Percentiles rank a stretch among this genome's conserved stretches.
Evolutionary conservation across 2,888 invertebrate genomes (phyloP).

Genomic region (Platycheirus rosarum): DNA sequence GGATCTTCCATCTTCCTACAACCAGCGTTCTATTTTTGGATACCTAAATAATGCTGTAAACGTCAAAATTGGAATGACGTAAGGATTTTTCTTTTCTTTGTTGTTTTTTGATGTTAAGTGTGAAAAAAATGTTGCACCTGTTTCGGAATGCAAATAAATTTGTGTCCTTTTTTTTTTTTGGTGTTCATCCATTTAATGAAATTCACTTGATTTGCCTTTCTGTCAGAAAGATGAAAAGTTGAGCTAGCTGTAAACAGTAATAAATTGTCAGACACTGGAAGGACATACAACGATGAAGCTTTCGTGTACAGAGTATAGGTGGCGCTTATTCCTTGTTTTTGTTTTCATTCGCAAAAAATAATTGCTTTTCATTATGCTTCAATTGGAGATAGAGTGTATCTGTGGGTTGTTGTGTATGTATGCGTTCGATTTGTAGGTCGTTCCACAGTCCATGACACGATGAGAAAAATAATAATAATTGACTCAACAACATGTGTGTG

Average conservation of each 20-base stretch:
- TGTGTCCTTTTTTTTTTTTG: slow-evolving; percentile 1
- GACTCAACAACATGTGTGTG: slow-evolving; percentile 16
- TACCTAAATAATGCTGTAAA: slow-evolving; percentile 68
- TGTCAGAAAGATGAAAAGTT: slow-evolving; percentile 32
- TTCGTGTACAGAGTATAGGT: slow-evolving; percentile 44
- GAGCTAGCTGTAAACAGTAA: slow-evolving; percentile 64
- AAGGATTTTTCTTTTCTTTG: slow-evolving; percentile 32
- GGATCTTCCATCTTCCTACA: slow-evolving; percentile 27
- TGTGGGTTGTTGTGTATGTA: slow-evolving; percentile 3
- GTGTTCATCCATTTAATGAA: slow-evolving; percentile 38
- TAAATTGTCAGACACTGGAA: slow-evolving; percentile 64
- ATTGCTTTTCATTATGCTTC: slow-evolving; percentile 62
- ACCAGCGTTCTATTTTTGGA: slow-evolving; percentile 46
- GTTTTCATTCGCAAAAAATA: slow-evolving; percentile 60
- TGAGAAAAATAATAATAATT: slow-evolving; percentile 48
- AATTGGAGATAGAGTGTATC: slow-evolving; percentile 34
- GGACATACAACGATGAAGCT: slow-evolving; percentile 35
- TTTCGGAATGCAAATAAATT: not conserved
- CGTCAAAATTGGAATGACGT: slow-evolving; percentile 71
- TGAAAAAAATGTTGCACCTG: slow-evolving; percentile 8
- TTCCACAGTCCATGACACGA: slow-evolving; percentile 11
- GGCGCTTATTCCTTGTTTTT: slow-evolving; percentile 56
- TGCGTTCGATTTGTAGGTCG: slow-evolving; percentile 51
- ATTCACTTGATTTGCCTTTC: slow-evolving; percentile 21
- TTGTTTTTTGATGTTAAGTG: slow-evolving; percentile 3